Evolutionary conservation across 2,113 vertebrate species (phyloP).

Genomic region (Phainopepla nitens): DNA sequence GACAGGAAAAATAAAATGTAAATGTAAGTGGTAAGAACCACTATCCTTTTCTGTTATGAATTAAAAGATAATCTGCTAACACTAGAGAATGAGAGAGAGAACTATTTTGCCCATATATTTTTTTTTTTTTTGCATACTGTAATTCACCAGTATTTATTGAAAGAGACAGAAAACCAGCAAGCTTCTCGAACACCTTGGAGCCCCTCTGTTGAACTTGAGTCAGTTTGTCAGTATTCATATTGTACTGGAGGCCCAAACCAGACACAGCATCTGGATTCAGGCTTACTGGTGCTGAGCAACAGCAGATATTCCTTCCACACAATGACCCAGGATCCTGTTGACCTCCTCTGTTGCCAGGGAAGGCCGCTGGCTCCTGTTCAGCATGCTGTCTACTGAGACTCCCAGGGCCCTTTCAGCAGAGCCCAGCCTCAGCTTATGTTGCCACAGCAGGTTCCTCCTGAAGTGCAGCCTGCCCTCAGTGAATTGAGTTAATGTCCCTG

Average conservation of each 20-base stretch:
- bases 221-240: neutral
- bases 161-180: neutral
- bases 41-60: neutral
- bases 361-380: neutral
- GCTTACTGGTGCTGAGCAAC: neutral
- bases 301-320: neutral
- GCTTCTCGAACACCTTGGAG: neutral
- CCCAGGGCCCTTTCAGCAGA: neutral
- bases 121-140: neutral
- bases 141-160: neutral
- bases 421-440: neutral
- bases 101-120: neutral
- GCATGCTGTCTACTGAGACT: neutral
- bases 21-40: neutral
- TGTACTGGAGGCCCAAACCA: rapidly evolving
- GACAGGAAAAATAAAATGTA: neutral
- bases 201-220: neutral
- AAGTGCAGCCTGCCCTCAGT: neutral
- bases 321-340: rapidly evolving
- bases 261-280: neutral
- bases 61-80: neutral
- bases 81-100: neutral
- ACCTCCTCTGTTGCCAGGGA: neutral
- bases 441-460: neutral
- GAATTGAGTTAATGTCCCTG: neutral